These are phyloP conservation scores for Anarsia innoxiella DNA, from an alignment of 2,888 invertebrate species.

Conservation along the genomic window DNA sequence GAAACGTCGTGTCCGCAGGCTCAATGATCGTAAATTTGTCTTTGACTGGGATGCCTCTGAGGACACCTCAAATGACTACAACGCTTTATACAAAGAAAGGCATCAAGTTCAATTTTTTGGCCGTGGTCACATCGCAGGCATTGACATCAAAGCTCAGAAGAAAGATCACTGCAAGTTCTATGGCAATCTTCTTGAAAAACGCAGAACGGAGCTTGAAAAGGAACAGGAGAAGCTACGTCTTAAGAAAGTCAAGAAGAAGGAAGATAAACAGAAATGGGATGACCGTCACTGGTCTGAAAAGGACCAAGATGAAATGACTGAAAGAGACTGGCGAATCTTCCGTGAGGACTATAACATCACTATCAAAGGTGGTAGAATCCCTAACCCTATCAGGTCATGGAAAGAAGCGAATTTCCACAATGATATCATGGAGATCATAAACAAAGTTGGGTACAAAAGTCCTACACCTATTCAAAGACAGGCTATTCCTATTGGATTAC, in stretches of 20 bases:
- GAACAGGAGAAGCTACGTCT: constrained; percentile 95
- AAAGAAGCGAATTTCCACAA: constrained; percentile 92
- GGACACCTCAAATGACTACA: constrained; percentile 98
- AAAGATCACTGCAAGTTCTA: constrained; percentile 98
- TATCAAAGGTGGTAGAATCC: constrained; percentile 97
- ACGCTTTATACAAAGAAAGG: constrained; percentile 95
- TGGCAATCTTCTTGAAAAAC: constrained; percentile 93
- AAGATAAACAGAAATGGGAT: constrained; percentile 99
- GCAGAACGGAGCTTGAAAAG: constrained; percentile 97
- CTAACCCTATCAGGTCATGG: constrained; percentile 97
- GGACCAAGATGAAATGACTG: constrained; percentile 95
- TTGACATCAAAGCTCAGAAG: constrained; percentile 97
- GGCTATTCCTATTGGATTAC: constrained; percentile 98
- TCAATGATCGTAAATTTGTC: constrained; percentile 99
- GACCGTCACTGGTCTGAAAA: constrained; percentile 99
- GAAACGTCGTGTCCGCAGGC: constrained; percentile 90
- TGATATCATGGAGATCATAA: constrained; percentile 95
- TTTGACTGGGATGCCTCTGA: constrained; percentile 99
- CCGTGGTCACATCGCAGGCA: constrained; percentile 97
- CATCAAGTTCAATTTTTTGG: constrained; percentile 99
- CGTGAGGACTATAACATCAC: constrained; percentile 99
- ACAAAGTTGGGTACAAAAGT: constrained; percentile 96
- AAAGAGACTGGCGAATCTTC: constrained; percentile 99
- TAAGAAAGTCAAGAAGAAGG: constrained; percentile 94
- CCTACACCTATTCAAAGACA: constrained; percentile 99